Evolutionary conservation across 1,140 invertebrate species (phyloP), one percentile per base, ranked within the genome.

Genomic region (Whitmania pigra): DNA sequence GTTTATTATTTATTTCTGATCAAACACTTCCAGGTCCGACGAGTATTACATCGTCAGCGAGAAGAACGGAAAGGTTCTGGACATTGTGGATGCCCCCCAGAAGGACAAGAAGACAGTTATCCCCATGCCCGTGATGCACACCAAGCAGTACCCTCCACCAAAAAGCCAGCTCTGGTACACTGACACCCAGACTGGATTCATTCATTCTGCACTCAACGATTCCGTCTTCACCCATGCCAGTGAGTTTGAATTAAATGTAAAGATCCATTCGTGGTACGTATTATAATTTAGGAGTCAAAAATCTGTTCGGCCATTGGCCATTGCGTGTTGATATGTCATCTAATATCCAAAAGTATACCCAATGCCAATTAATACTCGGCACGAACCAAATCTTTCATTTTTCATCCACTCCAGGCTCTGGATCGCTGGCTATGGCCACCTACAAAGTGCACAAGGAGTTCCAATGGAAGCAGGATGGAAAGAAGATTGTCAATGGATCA

Each of bases 1-100:
- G 43, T 49, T 49, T 49, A 17, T 5, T 49, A 49, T 15, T 49
- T 15, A 49, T 49, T 49, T 49, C 43, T 49, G 43, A 49, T 0
- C 43, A 49, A 49, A 49, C 15, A 15, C 22, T 22, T 63, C 22
- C 57, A 63, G 67, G n/a, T 36, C 29, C 15, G 29, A 43, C 7
- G 67, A 68, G n/a, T 71, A 5, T 22, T 71, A 29, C 69, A 55
- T 71, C 25, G 69, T 71, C 31, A 53, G 43, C n/a, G 69, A 71
- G 69, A 53, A 31, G 69, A 49, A 55, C 22, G 53, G 53, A 43
- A 53, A 55, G 20, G 69, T 71, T 36, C 40, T 71, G 36, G 69
- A 71, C 69, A 71, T 71, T 25, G 31, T 29, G 18, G 71, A 53
- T 22, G 71, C 54, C 5, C 25, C n/a, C 25, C n/a, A 53, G 43